Base-by-base conservation (phyloP, 2,888 invertebrate species). In the Caenorhabditis virilis region DNA sequence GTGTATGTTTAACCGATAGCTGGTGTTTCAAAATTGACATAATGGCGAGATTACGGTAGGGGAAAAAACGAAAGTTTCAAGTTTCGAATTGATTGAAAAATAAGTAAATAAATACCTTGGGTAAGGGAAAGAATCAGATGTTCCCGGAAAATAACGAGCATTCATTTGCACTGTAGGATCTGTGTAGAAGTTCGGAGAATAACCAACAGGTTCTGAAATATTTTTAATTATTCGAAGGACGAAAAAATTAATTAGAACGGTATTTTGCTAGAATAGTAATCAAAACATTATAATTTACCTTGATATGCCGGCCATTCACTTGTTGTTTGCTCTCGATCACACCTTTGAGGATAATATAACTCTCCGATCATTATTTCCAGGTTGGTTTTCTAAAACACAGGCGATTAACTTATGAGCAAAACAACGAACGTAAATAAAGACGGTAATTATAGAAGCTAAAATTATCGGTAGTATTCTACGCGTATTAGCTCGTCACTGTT, bases 61-160 rank as follows among this genome's bases (percentile, higher is more conserved):
- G n/a, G 13, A 30, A 30, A 30, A 30, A 30, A n/a, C n/a, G n/a
- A n/a, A n/a, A n/a, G n/a, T n/a, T n/a, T n/a, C n/a, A n/a, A n/a
- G 13, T 9, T 30, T 30, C 30, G 30, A 30, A 6, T 13, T 30
- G 13, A 30, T 9, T 9, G 30, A 13, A 13, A 30, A 30, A 13
- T 30, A 13, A 30, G 30, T 30, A 30, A n/a, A 36, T 9, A 4
- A 36, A 4, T 15, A 42, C 42, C 42, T 42, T 23, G 42, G 9
- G 15, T 42, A 42, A 23, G 9, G 23, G 13, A 42, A 42, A 23
- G 22, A 13, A 23, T 42, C 42, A 3, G 42, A 23, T 42, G 22
- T 22, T 42, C 42, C 42, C n/a, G 42, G 42, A 23, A 42, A 42
- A 23, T 42, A 42, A 23, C 42, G 16, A 20, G n/a, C 18, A 13